These are phyloP conservation scores for Hemicentrotus pulcherrimus DNA, from an alignment of 35 echinoderm and acorn worm genomes.

Conservation along the genomic window DNA sequence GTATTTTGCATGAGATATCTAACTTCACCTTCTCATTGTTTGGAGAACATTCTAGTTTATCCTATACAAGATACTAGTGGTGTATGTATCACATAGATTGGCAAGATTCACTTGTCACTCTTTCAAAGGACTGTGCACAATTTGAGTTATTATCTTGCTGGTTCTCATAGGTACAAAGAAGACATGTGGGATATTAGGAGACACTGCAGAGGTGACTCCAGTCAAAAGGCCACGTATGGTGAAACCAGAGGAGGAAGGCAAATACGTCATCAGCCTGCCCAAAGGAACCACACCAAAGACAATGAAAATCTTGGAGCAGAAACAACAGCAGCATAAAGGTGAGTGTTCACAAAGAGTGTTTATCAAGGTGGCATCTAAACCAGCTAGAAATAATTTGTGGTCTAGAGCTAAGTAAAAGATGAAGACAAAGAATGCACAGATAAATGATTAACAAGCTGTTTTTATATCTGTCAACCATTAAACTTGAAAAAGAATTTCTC, in stretches of 20 bases:
- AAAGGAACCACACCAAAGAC: constrained; percentile 79
- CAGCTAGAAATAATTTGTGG: too few relatives aligned
- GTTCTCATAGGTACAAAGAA: constrained; percentile 38
- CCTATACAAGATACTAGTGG: too few relatives aligned
- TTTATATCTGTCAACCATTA: too few relatives aligned
- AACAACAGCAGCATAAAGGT: not conserved
- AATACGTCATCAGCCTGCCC: constrained; percentile 82
- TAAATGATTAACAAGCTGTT: too few relatives aligned
- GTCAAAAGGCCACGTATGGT: constrained; percentile 75
- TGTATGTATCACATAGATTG: too few relatives aligned
- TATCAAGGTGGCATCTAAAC: too few relatives aligned
- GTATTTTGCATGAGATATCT: too few relatives aligned
- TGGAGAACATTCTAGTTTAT: too few relatives aligned
- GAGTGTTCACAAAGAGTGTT: not conserved
- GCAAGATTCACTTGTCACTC: not conserved
- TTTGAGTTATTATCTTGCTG: not conserved
- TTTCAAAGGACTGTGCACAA: not conserved
- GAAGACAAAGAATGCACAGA: too few relatives aligned
- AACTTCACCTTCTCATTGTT: too few relatives aligned
- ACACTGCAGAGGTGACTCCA: constrained; percentile 73
- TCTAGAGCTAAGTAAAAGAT: too few relatives aligned
- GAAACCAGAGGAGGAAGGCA: constrained; percentile 76
- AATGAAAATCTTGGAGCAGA: constrained; percentile 70
- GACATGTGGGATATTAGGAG: not conserved
- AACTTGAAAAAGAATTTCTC: too few relatives aligned